These are phyloP conservation scores for Chloroclystis v-ata DNA, from an alignment of 2,888 invertebrate species.

Conservation along the genomic window DNA sequence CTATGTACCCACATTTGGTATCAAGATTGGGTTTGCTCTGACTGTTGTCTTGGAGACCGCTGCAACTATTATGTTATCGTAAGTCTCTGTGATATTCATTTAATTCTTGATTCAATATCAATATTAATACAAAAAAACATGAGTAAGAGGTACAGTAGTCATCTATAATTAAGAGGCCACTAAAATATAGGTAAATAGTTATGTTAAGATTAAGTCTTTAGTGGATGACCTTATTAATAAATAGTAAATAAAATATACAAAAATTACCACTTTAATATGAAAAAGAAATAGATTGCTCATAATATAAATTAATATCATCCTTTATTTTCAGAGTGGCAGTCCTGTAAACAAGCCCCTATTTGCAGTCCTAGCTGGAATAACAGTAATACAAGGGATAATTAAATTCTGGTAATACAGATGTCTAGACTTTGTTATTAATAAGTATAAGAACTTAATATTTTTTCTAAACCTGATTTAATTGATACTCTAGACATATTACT, in stretches of 20 bases:
- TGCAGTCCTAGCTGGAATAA: slow-evolving; percentile 31
- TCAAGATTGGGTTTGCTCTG: slow-evolving; percentile 97
- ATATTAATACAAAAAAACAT: neutral
- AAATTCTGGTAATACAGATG: neutral
- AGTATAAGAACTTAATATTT: too few species aligned
- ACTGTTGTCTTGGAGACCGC: slow-evolving; percentile 96
- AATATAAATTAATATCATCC: neutral
- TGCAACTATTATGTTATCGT: slow-evolving; percentile 97
- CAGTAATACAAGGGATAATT: slow-evolving; percentile 24
- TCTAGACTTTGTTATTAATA: too few species aligned
- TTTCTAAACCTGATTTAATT: too few species aligned
- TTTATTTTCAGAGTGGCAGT: slow-evolving; percentile 54
- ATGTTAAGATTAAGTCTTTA: too few species aligned
- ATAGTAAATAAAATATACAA: too few species aligned
- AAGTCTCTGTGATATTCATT: slow-evolving; percentile 67
- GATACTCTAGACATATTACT: too few species aligned
- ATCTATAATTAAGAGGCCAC: too few species aligned
- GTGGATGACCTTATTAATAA: too few species aligned
- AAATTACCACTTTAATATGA: too few species aligned
- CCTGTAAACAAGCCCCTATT: slow-evolving; percentile 35
- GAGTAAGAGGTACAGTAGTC: neutral
- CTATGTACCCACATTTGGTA: slow-evolving; percentile 95
- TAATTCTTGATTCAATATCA: neutral
- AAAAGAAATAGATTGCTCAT: too few species aligned
- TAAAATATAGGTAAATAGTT: too few species aligned